A percentile compares a stretch with the other conserved stretches of the same genome.
Conservation (phyloP, 2,888 invertebrate genomes). For the Cosmia trapezina region DNA sequence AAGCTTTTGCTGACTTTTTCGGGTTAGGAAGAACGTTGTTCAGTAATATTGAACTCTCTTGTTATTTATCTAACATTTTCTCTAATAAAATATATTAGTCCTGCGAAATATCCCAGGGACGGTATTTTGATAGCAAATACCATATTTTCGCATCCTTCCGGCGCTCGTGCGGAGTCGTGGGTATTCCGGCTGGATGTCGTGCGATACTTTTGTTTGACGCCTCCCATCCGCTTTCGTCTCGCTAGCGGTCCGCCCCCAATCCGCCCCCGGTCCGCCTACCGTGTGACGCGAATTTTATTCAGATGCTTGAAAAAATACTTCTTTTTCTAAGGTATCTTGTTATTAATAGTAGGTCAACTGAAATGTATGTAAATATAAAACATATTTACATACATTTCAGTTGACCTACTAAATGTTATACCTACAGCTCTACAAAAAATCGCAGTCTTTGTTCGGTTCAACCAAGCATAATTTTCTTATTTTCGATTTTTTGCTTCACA, state of each 20-base stretch:
- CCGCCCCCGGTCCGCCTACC: constrained; percentile 46
- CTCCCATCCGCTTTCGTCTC: constrained; percentile 44
- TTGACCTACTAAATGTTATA: constrained; percentile 27
- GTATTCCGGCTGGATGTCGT: constrained; percentile 33
- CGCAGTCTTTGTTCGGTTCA: constrained; percentile 14
- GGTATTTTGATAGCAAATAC: constrained; percentile 45
- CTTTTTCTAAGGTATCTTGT: constrained; percentile 42
- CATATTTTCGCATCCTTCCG: constrained; percentile 47
- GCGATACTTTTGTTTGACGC: constrained; percentile 41
- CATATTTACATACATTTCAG: constrained; percentile 33
- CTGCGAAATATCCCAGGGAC: constrained; percentile 26
- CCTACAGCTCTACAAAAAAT: constrained; percentile 9
- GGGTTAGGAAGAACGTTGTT: not conserved
- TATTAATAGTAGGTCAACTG: constrained; percentile 26
- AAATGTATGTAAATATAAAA: too few species aligned
- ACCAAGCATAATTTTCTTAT: constrained; percentile 2
- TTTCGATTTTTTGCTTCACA: constrained; percentile 2
- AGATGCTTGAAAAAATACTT: constrained; percentile 22
- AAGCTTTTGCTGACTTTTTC: not conserved
- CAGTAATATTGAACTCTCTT: not conserved
- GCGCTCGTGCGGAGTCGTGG: constrained; percentile 16
- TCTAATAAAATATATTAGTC: constrained; percentile 16
- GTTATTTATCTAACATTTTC: not conserved
- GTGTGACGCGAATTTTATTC: constrained; percentile 15
- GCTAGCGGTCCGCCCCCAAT: constrained; percentile 21